Percentiles rank a stretch among this genome's conserved stretches.
phyloP scores from a whole-genome alignment of 2,113 vertebrate species.

The Muntiacus reevesi region DNA sequence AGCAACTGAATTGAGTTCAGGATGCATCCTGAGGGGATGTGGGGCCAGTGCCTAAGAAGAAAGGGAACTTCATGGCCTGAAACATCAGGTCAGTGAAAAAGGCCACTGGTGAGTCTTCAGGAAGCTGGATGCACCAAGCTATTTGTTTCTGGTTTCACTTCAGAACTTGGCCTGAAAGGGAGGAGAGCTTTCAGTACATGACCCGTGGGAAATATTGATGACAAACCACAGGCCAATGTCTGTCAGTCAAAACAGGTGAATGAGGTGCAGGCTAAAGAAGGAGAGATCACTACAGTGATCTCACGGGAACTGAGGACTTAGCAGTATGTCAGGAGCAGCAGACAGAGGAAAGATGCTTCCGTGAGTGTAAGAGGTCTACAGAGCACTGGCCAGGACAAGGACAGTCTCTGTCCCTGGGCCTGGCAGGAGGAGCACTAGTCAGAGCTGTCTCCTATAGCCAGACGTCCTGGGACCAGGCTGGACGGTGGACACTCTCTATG shows the following conservation, averaged over 20 bases:
- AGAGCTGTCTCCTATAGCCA: background rate
- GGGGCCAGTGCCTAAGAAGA: background rate
- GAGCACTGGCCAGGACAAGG: background rate
- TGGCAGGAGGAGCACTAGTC: background rate
- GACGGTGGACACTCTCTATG: background rate
- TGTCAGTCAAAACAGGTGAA: background rate
- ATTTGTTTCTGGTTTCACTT: background rate
- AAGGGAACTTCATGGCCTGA: background rate
- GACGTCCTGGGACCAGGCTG: background rate
- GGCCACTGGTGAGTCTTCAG: background rate
- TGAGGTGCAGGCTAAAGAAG: background rate
- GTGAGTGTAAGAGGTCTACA: background rate
- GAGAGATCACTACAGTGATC: background rate
- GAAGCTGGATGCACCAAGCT: background rate
- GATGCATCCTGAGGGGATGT: background rate
- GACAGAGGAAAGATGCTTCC: background rate
- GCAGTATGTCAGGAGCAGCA: background rate
- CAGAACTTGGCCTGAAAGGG: background rate
- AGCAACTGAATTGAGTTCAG: background rate
- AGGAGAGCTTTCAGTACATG: background rate
- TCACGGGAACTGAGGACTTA: background rate
- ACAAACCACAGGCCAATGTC: background rate
- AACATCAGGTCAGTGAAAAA: background rate
- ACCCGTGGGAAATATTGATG: background rate
- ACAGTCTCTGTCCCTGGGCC: background rate